A percentile compares a stretch with the other conserved stretches of the same genome.
phyloP scores from a whole-genome alignment of 2,888 invertebrate genomes.

The Rambutsinella grinnellia region DNA sequence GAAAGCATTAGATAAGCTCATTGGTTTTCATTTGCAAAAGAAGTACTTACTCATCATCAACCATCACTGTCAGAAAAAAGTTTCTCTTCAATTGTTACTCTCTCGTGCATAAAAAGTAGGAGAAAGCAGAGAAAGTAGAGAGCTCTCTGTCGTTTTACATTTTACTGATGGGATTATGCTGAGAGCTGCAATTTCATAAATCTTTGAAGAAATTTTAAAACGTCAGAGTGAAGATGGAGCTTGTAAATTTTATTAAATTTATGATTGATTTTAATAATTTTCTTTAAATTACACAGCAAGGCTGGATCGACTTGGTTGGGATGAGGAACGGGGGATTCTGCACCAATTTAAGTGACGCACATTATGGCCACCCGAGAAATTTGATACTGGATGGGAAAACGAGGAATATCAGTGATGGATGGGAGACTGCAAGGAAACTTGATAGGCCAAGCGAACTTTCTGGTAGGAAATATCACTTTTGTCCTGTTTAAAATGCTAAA shows the following conservation, averaged over 20 bases:
- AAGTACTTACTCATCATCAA: no score
- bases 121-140: no score
- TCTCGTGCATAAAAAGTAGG: no score
- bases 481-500: neutral
- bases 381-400: conserved; percentile 73
- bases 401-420: conserved; percentile 75
- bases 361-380: conserved; percentile 77
- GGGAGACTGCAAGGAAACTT: conserved; percentile 77
- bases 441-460: conserved; percentile 75
- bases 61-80: no score
- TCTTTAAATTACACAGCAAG: conserved; percentile 15
- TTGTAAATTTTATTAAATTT: neutral
- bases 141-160: no score
- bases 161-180: no score
- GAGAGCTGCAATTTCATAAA: no score
- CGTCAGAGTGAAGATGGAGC: neutral
- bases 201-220: neutral
- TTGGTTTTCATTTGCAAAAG: no score
- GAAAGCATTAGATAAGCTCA: no score
- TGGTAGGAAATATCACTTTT: conserved; percentile 63
- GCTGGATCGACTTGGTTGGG: conserved; percentile 72
- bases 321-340: conserved; percentile 74
- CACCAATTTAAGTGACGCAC: conserved; percentile 75
- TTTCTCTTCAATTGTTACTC: no score
- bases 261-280: neutral